Evolutionary conservation across 2,797 vertebrate species (phyloP).

Genomic region (Pseudopleuronectes americanus): DNA sequence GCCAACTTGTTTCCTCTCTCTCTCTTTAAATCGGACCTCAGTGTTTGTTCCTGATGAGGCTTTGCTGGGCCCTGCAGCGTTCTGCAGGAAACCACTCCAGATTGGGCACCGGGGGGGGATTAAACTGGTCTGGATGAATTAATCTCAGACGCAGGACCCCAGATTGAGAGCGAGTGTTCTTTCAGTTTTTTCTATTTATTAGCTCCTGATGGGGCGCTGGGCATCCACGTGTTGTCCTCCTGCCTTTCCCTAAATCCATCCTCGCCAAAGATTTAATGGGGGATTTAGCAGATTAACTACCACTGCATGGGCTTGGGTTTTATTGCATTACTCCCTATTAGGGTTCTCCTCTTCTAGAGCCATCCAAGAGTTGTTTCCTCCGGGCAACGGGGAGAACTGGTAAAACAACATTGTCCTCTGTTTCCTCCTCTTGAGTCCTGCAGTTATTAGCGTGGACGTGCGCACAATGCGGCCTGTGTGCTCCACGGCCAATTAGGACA

Average conservation of each 20-base stretch:
- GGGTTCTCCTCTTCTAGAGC: conserved; percentile 62
- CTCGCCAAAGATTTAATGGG: conserved; percentile 74
- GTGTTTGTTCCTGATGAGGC: conserved; percentile 13
- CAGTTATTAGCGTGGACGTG: conserved; percentile 18
- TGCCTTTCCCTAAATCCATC: conserved; percentile 71
- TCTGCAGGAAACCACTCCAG: conserved; percentile 47
- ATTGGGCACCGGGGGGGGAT: conserved; percentile 63
- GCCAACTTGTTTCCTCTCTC: neutral
- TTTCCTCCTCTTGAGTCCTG: conserved; percentile 24
- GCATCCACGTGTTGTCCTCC: conserved; percentile 68
- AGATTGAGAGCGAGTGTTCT: conserved; percentile 54
- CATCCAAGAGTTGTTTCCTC: conserved; percentile 61
- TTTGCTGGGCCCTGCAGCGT: conserved; percentile 14
- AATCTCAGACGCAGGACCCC: conserved; percentile 70
- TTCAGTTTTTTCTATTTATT: conserved; percentile 68
- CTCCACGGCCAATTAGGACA: conserved; percentile 8
- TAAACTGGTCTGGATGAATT: conserved; percentile 62
- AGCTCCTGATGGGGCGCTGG: conserved; percentile 65
- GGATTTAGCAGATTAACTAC: conserved; percentile 83
- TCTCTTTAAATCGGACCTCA: neutral
- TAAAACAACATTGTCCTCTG: conserved; percentile 46
- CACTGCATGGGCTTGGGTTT: conserved; percentile 66
- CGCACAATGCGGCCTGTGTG: conserved; percentile 38
- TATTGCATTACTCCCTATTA: conserved; percentile 76
- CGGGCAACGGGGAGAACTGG: conserved; percentile 28